These are phyloP conservation scores for Bolborhynchus lineola DNA, from an alignment of 2,113 vertebrate genomes.

Conservation along the genomic window DNA sequence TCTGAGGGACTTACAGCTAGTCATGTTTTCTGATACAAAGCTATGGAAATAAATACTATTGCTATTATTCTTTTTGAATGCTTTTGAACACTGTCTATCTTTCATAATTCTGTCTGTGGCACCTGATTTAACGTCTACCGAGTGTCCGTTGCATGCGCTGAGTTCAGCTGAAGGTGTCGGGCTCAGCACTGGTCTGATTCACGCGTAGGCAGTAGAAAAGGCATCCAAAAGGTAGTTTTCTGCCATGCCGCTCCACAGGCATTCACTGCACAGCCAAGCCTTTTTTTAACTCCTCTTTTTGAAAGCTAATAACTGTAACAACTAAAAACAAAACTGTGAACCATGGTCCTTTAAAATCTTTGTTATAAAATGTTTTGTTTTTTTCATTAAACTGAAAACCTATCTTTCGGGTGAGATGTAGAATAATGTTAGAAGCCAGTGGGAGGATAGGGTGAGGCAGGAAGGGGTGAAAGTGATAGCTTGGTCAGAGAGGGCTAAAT, in stretches of 20 bases:
- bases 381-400: not conserved
- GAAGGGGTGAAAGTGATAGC: conserved; percentile 38
- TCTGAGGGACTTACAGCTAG: not conserved
- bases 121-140: conserved; percentile 18
- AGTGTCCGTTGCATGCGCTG: not conserved
- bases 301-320: conserved; percentile 10
- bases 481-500: conserved; percentile 55
- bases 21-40: conserved; percentile 19
- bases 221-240: not conserved
- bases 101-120: not conserved
- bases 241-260: not conserved
- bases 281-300: not conserved
- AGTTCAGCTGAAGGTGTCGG: not conserved
- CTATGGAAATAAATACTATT: conserved; percentile 16
- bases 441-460: conserved; percentile 13
- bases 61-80: not conserved
- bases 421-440: not conserved
- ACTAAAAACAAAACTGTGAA: not conserved
- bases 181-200: not conserved
- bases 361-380: not conserved
- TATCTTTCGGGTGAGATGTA: not conserved
- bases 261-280: not conserved
- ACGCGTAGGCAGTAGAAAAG: not conserved
- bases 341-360: not conserved
- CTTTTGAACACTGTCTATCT: conserved; percentile 12